Conservation (phyloP, 2,113 vertebrate genomes). For the Phyllostomus hastatus region DNA sequence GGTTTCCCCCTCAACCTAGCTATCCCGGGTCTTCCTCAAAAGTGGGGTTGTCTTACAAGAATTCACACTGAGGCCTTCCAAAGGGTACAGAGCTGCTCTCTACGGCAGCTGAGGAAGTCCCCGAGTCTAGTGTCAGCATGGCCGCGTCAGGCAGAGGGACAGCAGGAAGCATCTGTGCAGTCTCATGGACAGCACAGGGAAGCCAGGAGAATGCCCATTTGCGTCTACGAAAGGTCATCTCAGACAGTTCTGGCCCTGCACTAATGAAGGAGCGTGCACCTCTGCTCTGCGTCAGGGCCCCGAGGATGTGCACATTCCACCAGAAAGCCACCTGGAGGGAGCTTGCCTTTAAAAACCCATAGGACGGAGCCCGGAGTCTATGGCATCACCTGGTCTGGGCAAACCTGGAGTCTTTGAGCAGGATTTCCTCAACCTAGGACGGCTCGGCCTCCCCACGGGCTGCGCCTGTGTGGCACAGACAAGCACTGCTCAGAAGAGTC, state of each 20-base stretch:
- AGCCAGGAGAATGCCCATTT: background rate
- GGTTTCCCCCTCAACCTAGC: background rate
- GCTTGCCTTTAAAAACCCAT: background rate
- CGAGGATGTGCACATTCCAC: background rate
- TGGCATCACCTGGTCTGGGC: background rate
- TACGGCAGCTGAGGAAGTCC: background rate
- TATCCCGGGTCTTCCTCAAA: background rate
- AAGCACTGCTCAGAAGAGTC: background rate
- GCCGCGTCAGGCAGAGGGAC: background rate
- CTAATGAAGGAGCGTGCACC: too few species aligned
- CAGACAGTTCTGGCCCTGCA: background rate
- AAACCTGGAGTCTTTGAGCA: background rate
- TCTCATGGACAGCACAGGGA: background rate
- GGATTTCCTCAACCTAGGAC: background rate
- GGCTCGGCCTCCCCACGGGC: background rate
- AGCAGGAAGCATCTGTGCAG: too few species aligned
- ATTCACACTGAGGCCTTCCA: background rate
- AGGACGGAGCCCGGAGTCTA: background rate
- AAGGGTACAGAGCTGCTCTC: background rate
- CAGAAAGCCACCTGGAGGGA: background rate
- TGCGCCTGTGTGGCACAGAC: background rate
- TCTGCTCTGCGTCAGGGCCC: background rate
- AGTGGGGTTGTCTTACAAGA: background rate
- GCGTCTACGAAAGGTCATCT: background rate
- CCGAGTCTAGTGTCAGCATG: too few species aligned